Base-by-base conservation (phyloP, 92 coral and sea anemone genomes). In the Heteractis magnifica region DNA sequence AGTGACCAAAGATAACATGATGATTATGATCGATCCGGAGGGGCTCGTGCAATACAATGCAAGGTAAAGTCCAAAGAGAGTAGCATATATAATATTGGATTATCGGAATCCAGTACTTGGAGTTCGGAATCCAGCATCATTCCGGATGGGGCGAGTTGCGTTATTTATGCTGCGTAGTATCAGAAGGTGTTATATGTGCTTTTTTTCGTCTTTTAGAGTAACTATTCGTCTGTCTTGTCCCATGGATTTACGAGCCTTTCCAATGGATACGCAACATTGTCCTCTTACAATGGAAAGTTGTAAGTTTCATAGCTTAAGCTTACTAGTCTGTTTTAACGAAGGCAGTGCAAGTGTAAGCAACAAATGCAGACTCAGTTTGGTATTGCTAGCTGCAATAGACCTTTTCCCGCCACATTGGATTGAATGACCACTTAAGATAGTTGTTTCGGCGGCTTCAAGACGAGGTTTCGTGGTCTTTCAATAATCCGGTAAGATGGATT, bases 211-310 rank as follows among this genome's bases (percentile, higher is more conserved):
- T 77, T 85, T 14, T 68, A 95, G 98, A 74, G 88, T 93, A 3
- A 95, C 98, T 2, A 90, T 94, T 52, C 91, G 91, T 41, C 92
- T 94, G 6, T 87, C 97, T 52, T 95, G 98, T 65, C 97, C 98
- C 0, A 95, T 95, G 98, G 88, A 95, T 76, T 87, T 95, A 8
- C 77, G 97, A 65, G 90, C 87, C 49, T 95, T 91, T 76, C 98
- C 98, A 10, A 93, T 95, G 93, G 98, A 95, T 76, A 94, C 82
- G 2, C 98, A 95, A 65, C 82, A 51, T 15, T 95, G 98, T 53
- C 97, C 98, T 21, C 87, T 95, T 20, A 81, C 87, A 58, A 65
- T 95, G 58, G 95, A 93, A 81, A 95, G 98, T 81, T 95, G 98
- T 95, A 84, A 95, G 98, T 93, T 62, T 16, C 20, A n/a, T 19